Evolutionary conservation across 2,797 vertebrate species (phyloP).

Genomic region (Thripadectes ignobilis): DNA sequence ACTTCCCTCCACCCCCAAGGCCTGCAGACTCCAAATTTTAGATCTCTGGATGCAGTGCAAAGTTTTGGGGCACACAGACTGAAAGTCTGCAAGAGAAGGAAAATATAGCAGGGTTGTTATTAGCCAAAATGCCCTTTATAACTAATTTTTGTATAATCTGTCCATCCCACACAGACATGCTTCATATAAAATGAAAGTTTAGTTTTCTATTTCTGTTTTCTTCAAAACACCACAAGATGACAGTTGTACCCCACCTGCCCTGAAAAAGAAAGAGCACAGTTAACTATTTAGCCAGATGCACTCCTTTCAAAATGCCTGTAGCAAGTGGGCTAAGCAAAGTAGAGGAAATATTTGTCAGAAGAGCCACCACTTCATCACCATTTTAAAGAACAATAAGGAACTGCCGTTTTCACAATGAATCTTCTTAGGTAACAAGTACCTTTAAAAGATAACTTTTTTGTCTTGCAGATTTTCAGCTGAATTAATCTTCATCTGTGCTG

Average conservation of each 20-base stretch:
- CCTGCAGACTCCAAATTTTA: background rate
- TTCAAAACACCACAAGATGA: slow-evolving; percentile 37
- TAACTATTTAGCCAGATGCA: slow-evolving; percentile 3
- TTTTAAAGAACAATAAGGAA: background rate
- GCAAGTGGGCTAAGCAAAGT: background rate
- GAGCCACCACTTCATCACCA: background rate
- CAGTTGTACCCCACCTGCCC: slow-evolving; percentile 1
- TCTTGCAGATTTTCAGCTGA: background rate
- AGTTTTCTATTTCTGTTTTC: slow-evolving; percentile 32
- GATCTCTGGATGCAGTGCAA: background rate
- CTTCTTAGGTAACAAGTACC: background rate
- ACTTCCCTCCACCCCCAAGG: background rate
- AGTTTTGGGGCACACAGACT: background rate
- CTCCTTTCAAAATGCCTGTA: background rate
- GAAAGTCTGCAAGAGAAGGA: background rate
- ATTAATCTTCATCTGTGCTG: background rate
- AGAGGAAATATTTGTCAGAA: background rate
- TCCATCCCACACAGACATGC: background rate
- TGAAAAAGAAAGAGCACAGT: background rate
- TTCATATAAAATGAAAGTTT: background rate
- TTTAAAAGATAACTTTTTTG: background rate
- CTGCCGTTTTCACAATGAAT: background rate
- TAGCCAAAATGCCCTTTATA: background rate
- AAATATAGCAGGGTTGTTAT: background rate
- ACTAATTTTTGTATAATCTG: background rate